Percentiles rank a stretch among this genome's conserved stretches.
Conservation (phyloP, 2,113 vertebrate species). For the Platycercus adscitus region DNA sequence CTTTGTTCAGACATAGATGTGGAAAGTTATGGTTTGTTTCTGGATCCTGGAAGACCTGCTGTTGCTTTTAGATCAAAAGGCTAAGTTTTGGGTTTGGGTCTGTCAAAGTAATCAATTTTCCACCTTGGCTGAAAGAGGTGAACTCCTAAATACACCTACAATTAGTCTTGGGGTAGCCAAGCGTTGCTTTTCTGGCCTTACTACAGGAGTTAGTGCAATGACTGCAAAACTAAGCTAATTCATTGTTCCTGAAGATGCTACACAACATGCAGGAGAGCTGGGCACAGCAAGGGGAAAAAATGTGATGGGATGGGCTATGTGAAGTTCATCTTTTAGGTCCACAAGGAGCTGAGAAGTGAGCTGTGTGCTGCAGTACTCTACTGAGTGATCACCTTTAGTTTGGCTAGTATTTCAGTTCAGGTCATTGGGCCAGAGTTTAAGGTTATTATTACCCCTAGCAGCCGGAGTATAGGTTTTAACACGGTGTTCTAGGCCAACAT, state of each 20-base stretch:
- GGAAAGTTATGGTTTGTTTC: background rate
- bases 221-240: background rate
- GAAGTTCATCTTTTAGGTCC: background rate
- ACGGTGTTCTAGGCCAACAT: background rate
- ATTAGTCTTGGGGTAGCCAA: background rate
- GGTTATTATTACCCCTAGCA: background rate
- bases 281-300: background rate
- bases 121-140: background rate
- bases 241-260: background rate
- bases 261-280: background rate
- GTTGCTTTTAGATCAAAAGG: background rate
- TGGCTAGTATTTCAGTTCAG: background rate
- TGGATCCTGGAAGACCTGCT: background rate
- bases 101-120: background rate
- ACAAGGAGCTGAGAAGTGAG: background rate
- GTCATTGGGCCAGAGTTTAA: background rate
- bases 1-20: background rate
- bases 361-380: background rate
- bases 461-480: background rate
- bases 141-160: background rate
- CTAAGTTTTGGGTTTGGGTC: background rate
- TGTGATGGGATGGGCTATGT: background rate
- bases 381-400: background rate
- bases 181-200: background rate
- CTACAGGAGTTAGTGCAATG: background rate